phyloP scores from a whole-genome alignment of 2,888 invertebrate genomes.

The Holacanthella duospinosa region DNA sequence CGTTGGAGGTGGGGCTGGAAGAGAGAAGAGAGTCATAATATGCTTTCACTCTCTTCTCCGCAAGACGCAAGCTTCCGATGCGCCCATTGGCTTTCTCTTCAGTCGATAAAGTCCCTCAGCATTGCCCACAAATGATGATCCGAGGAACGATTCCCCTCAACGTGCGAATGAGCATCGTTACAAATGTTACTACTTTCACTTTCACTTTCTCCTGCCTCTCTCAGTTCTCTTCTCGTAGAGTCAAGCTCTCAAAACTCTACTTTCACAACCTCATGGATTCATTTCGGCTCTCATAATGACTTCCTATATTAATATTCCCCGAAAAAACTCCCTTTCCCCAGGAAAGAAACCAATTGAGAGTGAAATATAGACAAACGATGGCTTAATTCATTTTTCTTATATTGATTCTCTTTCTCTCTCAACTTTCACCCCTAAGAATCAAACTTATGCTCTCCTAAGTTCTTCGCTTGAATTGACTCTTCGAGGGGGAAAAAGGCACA shows the following conservation, averaged over 20 bases:
- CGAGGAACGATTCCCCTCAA: constrained; percentile 33
- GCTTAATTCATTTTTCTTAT: constrained; percentile 38
- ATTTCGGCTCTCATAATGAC: constrained; percentile 39
- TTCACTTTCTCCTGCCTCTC: too few relatives aligned
- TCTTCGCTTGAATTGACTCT: background rate
- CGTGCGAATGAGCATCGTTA: constrained; percentile 38
- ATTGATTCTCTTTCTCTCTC: constrained; percentile 12
- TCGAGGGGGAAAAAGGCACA: background rate
- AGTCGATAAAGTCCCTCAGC: constrained; percentile 32
- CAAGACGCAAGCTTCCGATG: constrained; percentile 30
- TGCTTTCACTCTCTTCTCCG: constrained; percentile 9
- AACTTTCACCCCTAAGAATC: constrained; percentile 3
- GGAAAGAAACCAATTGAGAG: constrained; percentile 35
- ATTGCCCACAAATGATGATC: constrained; percentile 33
- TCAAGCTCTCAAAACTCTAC: too few relatives aligned
- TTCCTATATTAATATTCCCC: constrained; percentile 33
- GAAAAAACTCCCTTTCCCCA: background rate
- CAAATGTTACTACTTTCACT: constrained; percentile 35
- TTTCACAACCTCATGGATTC: constrained; percentile 35
- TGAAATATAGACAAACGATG: constrained; percentile 38
- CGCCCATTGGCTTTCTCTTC: constrained; percentile 36
- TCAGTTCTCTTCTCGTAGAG: too few relatives aligned
- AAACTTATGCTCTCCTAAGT: constrained; percentile 11
- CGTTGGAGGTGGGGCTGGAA: background rate
- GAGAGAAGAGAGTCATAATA: background rate